Percentiles rank a stretch among this genome's conserved stretches.
Conservation (phyloP, 2,797 vertebrate species). For the Galagoides demidoff region DNA sequence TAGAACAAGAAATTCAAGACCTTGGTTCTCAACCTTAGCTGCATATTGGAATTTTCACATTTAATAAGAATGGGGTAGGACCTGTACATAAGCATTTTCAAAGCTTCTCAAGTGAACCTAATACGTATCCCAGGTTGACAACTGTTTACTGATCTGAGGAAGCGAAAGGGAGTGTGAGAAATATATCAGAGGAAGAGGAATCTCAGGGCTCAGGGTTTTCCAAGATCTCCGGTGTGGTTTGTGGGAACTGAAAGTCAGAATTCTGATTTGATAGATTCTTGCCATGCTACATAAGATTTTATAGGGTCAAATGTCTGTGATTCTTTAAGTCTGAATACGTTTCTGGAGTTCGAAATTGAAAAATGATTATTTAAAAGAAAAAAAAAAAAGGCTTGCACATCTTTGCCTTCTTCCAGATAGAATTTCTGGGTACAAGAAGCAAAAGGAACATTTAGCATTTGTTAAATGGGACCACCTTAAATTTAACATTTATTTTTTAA, state of each 20-base stretch:
- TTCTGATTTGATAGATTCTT: conserved; percentile 20
- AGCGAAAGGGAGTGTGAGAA: not conserved
- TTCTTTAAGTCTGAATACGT: conserved; percentile 1
- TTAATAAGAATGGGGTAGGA: not conserved
- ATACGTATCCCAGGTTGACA: not conserved
- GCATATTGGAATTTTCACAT: not conserved
- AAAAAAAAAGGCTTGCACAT: not conserved
- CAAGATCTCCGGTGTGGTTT: not conserved
- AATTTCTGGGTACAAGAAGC: not conserved
- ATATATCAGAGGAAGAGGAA: not conserved
- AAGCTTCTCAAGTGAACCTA: not conserved
- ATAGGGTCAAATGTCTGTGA: not conserved
- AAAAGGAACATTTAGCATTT: conserved; percentile 23
- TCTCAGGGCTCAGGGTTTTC: not conserved
- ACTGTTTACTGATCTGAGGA: not conserved
- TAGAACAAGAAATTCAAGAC: not conserved
- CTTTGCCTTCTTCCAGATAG: conserved; percentile 19
- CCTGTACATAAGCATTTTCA: not conserved
- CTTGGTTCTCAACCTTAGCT: not conserved
- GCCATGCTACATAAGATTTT: not conserved
- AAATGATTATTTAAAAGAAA: conserved; percentile 30
- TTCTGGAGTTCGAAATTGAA: conserved; percentile 34
- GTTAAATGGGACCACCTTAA: conserved; percentile 42
- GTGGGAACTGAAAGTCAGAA: conserved; percentile 9
- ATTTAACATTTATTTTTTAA: conserved; percentile 23